Evolutionary conservation across 2,888 invertebrate species (phyloP).

Genomic region (Eristalis tenax): DNA sequence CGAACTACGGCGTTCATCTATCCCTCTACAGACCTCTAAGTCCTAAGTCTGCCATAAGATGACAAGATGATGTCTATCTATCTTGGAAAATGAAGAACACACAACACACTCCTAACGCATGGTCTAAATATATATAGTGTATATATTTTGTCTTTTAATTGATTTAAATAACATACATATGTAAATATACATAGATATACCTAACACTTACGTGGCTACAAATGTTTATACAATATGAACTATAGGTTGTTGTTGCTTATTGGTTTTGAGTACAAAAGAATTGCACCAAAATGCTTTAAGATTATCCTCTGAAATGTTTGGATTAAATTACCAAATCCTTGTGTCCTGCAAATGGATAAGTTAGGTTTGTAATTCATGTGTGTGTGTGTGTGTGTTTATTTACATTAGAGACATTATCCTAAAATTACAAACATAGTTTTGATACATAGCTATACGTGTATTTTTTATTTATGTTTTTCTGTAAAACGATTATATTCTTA

Average conservation of each 20-base stretch:
- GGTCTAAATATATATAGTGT: constrained; percentile 23
- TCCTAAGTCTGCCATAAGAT: neutral
- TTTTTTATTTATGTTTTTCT: neutral
- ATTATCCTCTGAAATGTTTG: neutral
- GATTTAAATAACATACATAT: constrained; percentile 8
- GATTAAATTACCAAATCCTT: neutral
- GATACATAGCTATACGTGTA: constrained; percentile 4
- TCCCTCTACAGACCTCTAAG: neutral
- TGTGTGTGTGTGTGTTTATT: neutral
- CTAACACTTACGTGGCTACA: constrained; percentile 24
- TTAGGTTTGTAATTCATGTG: neutral
- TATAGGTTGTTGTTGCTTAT: constrained; percentile 17
- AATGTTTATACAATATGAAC: constrained; percentile 17
- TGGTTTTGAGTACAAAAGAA: constrained; percentile 32
- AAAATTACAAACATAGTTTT: neutral
- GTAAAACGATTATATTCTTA: no score
- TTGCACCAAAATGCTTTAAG: constrained; percentile 22
- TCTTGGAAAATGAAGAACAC: neutral
- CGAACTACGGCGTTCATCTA: neutral
- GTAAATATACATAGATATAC: constrained; percentile 13
- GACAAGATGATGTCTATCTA: no score
- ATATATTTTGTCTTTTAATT: constrained; percentile 6
- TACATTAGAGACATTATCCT: neutral
- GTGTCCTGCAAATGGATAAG: neutral
- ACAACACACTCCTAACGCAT: constrained; percentile 7